These are phyloP conservation scores for Malurus leucopterus DNA, from an alignment of 2,797 vertebrate genomes.

Conservation along the genomic window DNA sequence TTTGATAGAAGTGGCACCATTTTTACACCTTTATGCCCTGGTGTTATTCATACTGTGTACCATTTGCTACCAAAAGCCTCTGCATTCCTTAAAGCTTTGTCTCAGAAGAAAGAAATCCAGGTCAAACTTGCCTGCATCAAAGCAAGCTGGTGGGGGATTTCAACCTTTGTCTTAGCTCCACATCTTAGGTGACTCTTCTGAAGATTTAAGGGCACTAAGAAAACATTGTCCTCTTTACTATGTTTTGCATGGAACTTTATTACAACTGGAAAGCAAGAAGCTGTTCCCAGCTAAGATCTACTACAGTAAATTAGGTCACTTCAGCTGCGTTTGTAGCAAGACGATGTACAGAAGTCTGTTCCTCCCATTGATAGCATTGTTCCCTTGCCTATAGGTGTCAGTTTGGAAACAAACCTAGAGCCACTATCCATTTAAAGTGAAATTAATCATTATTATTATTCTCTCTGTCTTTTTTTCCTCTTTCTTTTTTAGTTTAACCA, in stretches of 20 bases:
- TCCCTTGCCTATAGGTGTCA: background rate
- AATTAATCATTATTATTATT: background rate
- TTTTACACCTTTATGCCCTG: background rate
- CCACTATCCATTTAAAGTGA: constrained; percentile 3
- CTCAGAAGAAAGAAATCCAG: constrained; percentile 43
- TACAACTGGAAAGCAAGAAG: background rate
- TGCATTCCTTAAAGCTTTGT: constrained; percentile 38
- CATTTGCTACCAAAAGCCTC: constrained; percentile 9
- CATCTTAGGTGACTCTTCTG: background rate
- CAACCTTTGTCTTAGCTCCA: constrained; percentile 42
- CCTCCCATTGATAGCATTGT: constrained; percentile 2
- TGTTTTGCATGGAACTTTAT: constrained; percentile 28
- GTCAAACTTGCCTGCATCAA: constrained; percentile 27
- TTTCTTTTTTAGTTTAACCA: constrained; percentile 13
- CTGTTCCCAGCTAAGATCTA: background rate
- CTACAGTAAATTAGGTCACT: constrained; percentile 25
- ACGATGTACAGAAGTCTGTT: background rate
- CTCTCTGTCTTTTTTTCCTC: background rate
- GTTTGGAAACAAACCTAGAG: background rate
- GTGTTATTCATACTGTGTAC: constrained; percentile 10
- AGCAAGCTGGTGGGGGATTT: constrained; percentile 37
- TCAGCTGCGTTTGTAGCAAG: background rate
- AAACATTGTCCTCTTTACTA: background rate
- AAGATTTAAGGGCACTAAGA: constrained; percentile 26
- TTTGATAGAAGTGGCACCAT: background rate